Base-by-base conservation (phyloP, 2,888 invertebrate genomes). In the Biston betularia region DNA sequence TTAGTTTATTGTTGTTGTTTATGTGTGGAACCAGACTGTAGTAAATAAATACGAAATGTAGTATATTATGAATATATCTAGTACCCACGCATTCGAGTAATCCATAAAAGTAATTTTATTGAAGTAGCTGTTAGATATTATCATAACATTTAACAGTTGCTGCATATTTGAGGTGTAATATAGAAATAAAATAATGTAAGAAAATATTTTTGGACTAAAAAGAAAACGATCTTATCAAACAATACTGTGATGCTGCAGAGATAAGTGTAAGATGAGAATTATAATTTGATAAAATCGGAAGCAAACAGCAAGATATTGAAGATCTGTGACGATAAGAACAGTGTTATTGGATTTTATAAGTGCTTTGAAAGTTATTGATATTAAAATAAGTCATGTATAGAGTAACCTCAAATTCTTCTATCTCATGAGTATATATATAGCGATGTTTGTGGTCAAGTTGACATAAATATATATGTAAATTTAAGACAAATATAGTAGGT, bases 151-250 rank as follows among this genome's bases (percentile, higher is more conserved):
- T 50, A 7, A 12, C n/a, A n/a, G n/a, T n/a, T n/a, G n/a, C n/a
- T 34, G 14, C 10, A 50, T 34, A n/a, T n/a, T 24, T 50, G 34
- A 11, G 9, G 33, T 42, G 2, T 5, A 42, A n/a, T 42, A 42
- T 54, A 44, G 24, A 42, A n/a, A 44, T 42, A 42, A 33, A 42
- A 15, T 34, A 35, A 35, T 8, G 33, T 54, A 54, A 54, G 24
- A 50, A 40, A 50, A 38, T 53, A 54, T 48, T 49, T 35, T 44
- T 62, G 44, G 2, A 33, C 33, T 33, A 44, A 54, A 44, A 53
- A 38, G 14, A 40, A 40, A 53, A 1, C 12, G 54, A 54, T 44
- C 42, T 42, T 42, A 54, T 54, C 54, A 5, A 10, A 40, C 14
- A 38, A 40, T 24, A 15, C 33, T 42, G 24, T 54, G 54, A 54